phyloP scores from a whole-genome alignment of 2,797 vertebrate species.

The Spinibarbus caldwelli region DNA sequence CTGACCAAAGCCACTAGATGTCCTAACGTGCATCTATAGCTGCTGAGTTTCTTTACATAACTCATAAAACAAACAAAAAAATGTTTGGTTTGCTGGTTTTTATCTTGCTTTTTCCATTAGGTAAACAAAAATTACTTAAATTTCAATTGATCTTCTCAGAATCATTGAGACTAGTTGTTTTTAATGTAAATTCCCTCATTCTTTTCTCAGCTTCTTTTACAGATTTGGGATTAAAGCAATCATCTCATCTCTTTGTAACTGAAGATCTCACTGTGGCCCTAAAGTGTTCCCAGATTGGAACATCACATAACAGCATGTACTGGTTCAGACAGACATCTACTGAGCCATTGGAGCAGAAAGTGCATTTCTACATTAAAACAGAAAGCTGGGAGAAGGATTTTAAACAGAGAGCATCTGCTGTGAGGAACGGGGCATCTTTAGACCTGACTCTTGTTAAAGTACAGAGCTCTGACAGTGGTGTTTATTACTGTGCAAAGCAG shows the following conservation, averaged over 20 bases:
- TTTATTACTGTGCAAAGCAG: conserved; percentile 62
- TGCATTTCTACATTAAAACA: conserved; percentile 22
- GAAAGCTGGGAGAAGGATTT: conserved; percentile 32
- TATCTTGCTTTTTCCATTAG: neutral
- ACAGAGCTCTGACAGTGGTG: conserved; percentile 47
- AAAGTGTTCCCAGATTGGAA: conserved; percentile 43
- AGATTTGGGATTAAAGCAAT: conserved; percentile 53
- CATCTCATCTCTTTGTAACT: conserved; percentile 24
- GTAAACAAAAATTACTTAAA: neutral
- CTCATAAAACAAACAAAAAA: neutral
- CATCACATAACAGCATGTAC: conserved; percentile 56
- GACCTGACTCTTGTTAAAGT: neutral
- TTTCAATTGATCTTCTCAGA: neutral
- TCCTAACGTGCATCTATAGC: neutral
- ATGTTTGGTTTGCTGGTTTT: conserved; percentile 24
- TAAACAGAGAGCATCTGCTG: conserved; percentile 34
- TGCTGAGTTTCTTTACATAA: neutral
- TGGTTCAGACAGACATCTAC: conserved; percentile 55
- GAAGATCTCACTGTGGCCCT: conserved; percentile 45
- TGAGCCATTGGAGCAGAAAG: conserved; percentile 42
- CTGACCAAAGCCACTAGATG: neutral
- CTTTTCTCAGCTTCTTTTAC: neutral
- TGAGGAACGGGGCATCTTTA: conserved; percentile 29
- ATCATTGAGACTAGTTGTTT: neutral
- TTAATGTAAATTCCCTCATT: neutral